Evolutionary conservation across 1,140 invertebrate species (phyloP).

Genomic region (Leptonema lineaticorne): DNA sequence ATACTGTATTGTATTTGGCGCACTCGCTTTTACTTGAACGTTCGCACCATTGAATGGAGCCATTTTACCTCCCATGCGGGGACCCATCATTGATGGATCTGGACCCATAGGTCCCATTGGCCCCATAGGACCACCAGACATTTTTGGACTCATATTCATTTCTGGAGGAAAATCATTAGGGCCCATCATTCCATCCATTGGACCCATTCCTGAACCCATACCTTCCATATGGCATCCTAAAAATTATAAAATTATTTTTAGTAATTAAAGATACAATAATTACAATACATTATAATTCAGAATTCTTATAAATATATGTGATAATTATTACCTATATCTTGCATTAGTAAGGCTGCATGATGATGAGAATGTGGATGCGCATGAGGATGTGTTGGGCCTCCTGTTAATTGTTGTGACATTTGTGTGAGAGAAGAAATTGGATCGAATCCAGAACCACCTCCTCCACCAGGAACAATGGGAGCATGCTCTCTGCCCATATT

Average conservation of each 20-base stretch:
- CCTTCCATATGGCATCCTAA: constrained; percentile 58
- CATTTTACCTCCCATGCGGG: constrained; percentile 59
- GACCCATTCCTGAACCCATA: constrained; percentile 53
- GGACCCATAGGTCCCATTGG: constrained; percentile 55
- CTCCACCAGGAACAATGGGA: constrained; percentile 50
- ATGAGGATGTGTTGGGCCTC: constrained; percentile 36
- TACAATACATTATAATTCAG: too few species aligned
- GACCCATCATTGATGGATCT: constrained; percentile 53
- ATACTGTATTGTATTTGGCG: constrained; percentile 97
- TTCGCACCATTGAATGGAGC: constrained; percentile 79
- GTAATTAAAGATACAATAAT: neutral
- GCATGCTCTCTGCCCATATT: constrained; percentile 48
- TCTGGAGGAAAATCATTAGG: constrained; percentile 56
- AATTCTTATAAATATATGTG: too few species aligned
- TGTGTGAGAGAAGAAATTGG: constrained; percentile 91
- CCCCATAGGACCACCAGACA: constrained; percentile 57
- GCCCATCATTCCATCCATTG: constrained; percentile 56
- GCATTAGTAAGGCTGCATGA: constrained; percentile 37
- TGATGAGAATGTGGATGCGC: constrained; percentile 33
- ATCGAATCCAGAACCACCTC: constrained; percentile 73
- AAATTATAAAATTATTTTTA: constrained; percentile 21
- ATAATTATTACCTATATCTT: constrained; percentile 38
- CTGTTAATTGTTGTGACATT: constrained; percentile 88
- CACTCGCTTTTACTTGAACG: constrained; percentile 92
- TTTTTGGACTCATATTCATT: constrained; percentile 61